Evolutionary conservation across 1,140 invertebrate genomes (phyloP).

Genomic region (Caerostris darwini): DNA sequence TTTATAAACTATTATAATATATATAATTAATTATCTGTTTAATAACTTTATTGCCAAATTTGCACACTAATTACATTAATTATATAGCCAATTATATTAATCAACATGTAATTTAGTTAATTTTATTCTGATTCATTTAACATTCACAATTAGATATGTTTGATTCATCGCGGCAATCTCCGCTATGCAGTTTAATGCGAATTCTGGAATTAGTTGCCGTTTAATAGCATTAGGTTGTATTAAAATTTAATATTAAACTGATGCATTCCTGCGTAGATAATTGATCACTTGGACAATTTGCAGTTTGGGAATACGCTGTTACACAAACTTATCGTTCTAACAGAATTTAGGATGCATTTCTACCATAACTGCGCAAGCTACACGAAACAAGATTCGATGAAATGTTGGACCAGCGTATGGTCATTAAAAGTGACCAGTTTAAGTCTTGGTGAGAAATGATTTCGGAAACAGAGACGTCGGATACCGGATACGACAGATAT

Average conservation of each 20-base stretch:
- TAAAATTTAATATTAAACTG: neutral
- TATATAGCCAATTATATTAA: no score
- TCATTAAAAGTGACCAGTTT: neutral
- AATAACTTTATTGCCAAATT: no score
- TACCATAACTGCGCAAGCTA: neutral
- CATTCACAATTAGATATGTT: neutral
- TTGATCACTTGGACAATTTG: neutral
- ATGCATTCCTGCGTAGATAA: neutral
- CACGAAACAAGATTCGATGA: neutral
- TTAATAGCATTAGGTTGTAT: neutral
- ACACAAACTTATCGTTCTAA: neutral
- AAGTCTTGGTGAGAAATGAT: slow-evolving; percentile 11
- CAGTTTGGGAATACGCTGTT: neutral
- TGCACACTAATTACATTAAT: no score
- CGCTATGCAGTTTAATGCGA: neutral
- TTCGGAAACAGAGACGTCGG: slow-evolving; percentile 12
- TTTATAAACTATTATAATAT: no score
- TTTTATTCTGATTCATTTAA: neutral
- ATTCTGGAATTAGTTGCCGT: neutral
- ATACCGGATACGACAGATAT: slow-evolving; percentile 22
- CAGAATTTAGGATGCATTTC: neutral
- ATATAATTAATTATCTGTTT: no score
- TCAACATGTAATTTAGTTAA: no score
- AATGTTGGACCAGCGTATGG: neutral
- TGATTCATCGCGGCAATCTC: neutral